Percentiles rank a stretch among this genome's conserved stretches.
These are phyloP conservation scores for Otus scops DNA, from an alignment of 2,797 vertebrate genomes.

Conservation along the genomic window DNA sequence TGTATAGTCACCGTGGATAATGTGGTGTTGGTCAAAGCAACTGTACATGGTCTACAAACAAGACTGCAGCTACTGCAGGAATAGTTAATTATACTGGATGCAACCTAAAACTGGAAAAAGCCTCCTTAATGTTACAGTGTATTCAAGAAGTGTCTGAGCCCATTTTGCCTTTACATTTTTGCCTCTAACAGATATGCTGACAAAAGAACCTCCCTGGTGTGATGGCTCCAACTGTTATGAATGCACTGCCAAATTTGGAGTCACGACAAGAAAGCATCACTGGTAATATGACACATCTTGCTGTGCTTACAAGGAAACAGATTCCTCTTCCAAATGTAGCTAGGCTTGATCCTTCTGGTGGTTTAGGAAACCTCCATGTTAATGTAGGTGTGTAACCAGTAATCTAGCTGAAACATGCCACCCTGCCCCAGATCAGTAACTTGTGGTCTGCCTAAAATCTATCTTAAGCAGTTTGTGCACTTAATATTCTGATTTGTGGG, in stretches of 20 bases:
- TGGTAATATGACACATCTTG: slow-evolving; percentile 79
- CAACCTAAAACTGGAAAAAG: neutral
- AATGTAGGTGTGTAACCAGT: neutral
- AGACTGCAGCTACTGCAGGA: neutral
- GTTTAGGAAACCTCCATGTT: neutral
- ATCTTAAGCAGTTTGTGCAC: neutral
- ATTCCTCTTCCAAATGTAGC: neutral
- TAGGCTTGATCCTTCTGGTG: neutral
- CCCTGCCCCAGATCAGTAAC: neutral
- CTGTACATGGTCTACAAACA: neutral
- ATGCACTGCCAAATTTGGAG: slow-evolving; percentile 94
- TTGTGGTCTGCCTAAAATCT: neutral
- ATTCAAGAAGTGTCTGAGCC: neutral
- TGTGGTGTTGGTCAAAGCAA: neutral
- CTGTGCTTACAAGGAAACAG: neutral
- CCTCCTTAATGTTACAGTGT: neutral
- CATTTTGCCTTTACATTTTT: neutral
- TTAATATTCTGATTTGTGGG: neutral
- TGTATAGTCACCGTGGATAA: neutral
- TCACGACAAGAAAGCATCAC: slow-evolving; percentile 97
- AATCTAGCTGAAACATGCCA: neutral
- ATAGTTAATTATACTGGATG: neutral
- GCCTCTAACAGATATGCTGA: slow-evolving; percentile 90
- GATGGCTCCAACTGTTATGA: slow-evolving; percentile 98
- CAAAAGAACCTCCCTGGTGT: slow-evolving; percentile 98